These are phyloP conservation scores for Tribolium castaneum DNA, from an alignment of 1,140 invertebrate species.

Conservation along the genomic window DNA sequence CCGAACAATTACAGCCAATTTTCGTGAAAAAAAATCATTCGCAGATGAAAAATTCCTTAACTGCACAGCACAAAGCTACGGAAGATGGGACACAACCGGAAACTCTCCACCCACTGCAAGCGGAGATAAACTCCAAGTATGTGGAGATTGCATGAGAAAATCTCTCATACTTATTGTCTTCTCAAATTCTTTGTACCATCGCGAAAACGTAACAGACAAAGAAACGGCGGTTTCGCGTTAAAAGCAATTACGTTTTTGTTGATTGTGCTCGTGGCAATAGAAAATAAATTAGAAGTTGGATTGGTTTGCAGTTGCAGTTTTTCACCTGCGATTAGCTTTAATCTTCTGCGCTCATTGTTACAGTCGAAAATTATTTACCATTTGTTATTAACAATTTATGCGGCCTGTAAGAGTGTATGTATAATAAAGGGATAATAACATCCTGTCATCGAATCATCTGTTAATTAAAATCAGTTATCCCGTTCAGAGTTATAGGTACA, in stretches of 20 bases:
- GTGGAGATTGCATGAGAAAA: background rate
- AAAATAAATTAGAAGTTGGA: conserved; percentile 5
- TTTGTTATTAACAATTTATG: too few relatives aligned
- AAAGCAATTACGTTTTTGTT: conserved; percentile 19
- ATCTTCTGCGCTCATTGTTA: background rate
- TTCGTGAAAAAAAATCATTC: too few relatives aligned
- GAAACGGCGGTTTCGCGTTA: background rate
- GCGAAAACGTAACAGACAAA: background rate
- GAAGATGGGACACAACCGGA: background rate
- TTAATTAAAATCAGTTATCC: conserved; percentile 18
- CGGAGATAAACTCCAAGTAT: background rate
- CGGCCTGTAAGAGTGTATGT: background rate
- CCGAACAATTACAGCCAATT: background rate
- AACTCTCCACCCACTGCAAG: background rate
- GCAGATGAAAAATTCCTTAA: background rate
- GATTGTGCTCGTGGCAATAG: background rate
- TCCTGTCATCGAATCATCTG: conserved; percentile 14
- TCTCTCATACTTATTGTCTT: background rate
- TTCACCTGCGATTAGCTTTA: background rate
- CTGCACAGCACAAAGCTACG: background rate
- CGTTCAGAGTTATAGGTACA: background rate
- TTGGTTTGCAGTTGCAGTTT: background rate
- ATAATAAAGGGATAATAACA: conserved; percentile 23
- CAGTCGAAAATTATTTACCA: background rate
- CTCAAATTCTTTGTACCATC: background rate